Conservation (phyloP, 1,140 invertebrate genomes). For the Vollenhovia emeryi region DNA sequence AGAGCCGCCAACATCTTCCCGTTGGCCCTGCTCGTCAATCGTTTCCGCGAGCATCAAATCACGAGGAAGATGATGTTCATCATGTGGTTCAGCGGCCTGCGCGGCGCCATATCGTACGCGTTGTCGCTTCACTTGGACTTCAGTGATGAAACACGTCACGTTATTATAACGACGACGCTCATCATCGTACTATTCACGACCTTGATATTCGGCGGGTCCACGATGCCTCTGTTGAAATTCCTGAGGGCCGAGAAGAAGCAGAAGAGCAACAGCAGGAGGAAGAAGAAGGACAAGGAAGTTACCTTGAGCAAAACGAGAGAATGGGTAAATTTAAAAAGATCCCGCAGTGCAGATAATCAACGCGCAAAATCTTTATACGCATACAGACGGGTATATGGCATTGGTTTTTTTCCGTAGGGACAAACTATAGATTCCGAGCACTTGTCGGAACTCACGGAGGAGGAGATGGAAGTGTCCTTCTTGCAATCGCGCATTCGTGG, state of each 20-base stretch:
- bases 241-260: constrained; percentile 89
- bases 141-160: constrained; percentile 96
- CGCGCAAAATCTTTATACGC: neutral
- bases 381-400: neutral
- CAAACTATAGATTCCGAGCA: constrained; percentile 98
- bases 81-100: constrained; percentile 99
- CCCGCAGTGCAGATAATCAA: neutral
- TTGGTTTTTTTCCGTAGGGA: constrained; percentile 86
- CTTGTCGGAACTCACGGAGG: constrained; percentile 97
- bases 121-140: constrained; percentile 98
- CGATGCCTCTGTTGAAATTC: constrained; percentile 97
- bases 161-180: constrained; percentile 98
- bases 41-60: constrained; percentile 98
- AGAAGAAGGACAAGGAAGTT: constrained; percentile 93
- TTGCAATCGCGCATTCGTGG: constrained; percentile 90
- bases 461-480: constrained; percentile 94
- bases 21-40: constrained; percentile 96
- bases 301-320: constrained; percentile 98
- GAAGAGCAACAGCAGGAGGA: constrained; percentile 86
- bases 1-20: constrained; percentile 99
- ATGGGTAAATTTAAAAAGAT: constrained; percentile 88
- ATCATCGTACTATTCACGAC: constrained; percentile 99
- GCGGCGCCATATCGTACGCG: constrained; percentile 99
- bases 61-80: constrained; percentile 99
- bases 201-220: constrained; percentile 97